Evolutionary conservation across 2,888 invertebrate species (phyloP), one percentile per base, ranked within the genome.

Genomic region (Brachyptera putata): DNA sequence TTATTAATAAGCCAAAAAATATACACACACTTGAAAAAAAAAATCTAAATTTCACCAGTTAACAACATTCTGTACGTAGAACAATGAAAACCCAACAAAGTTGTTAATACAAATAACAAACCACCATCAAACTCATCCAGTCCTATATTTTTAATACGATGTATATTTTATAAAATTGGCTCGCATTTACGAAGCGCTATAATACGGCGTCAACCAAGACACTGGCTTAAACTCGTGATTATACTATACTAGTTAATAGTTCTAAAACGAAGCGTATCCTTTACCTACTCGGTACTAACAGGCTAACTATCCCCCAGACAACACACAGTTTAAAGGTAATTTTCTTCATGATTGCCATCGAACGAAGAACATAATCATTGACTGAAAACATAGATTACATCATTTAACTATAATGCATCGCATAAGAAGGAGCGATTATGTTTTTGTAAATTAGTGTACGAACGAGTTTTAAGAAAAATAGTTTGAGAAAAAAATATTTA

Each of bases 311-410:
- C 50, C 21, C n/a, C n/a, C 30, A 50, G 50, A 50, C 50, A 30
- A 53, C 34, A n/a, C n/a, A 53, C 53, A 53, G 53, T 61, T 62
- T 60, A 62, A 62, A 62, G 58, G 58, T 59, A 60, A 62, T 62
- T 62, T 62, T 49, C 57, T 56, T 56, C 57, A 57, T 62, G 62
- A 62, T 62, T 60, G 57, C 59, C 37, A 53, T 53, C 53, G 53
- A 53, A 34, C 16, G 22, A 18, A 53, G 18, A 21, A 13, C 13
- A 53, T 53, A 53, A 53, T 53, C 53, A 53, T 36, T 21, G 53
- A 3, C 53, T 53, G 36, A 53, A 53, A 53, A 53, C 53, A 53
- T 53, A 53, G 53, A 53, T 53, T 53, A 53, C 36, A 36, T 36
- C 53, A 22, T 53, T 53, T 53, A 53, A 53, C 53, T 53, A 53